Evolutionary conservation across 2,113 vertebrate genomes (phyloP).

Genomic region (Centropus unirufus): DNA sequence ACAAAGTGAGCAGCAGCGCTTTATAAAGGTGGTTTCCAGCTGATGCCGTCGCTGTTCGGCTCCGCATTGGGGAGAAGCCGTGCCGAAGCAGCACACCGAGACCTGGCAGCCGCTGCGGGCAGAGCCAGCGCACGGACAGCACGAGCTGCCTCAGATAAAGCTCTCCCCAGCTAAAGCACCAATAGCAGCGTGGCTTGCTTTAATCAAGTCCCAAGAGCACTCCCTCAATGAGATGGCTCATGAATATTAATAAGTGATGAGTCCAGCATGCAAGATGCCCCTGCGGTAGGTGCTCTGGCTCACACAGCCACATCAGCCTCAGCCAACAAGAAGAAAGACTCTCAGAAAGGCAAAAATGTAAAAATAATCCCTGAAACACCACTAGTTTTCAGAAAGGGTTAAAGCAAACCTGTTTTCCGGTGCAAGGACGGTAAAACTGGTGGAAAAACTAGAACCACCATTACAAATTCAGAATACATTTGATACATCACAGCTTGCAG

Average conservation of each 20-base stretch:
- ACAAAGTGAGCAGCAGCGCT: background rate
- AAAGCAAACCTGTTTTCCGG: background rate
- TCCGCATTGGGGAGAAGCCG: background rate
- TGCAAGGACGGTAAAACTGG: background rate
- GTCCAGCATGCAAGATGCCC: conserved; percentile 31
- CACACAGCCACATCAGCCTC: conserved; percentile 31
- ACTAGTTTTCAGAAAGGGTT: background rate
- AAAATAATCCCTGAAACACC: background rate
- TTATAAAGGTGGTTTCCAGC: background rate
- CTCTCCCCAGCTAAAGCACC: conserved; percentile 21
- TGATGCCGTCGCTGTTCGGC: too few relatives aligned
- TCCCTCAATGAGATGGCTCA: conserved; percentile 72
- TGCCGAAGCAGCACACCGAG: background rate
- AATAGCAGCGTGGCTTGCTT: conserved; percentile 22
- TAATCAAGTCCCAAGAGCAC: conserved; percentile 57
- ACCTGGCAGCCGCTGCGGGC: background rate
- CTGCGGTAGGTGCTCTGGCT: background rate
- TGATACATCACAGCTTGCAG: background rate
- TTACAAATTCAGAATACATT: background rate
- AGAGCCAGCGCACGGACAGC: background rate
- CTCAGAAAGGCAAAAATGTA: background rate
- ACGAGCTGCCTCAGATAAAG: conserved; percentile 14
- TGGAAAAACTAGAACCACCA: background rate
- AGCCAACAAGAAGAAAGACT: conserved; percentile 30
- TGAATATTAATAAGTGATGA: conserved; percentile 75